phyloP scores from a whole-genome alignment of 1,140 invertebrate genomes.

The Nilaparvata lugens region DNA sequence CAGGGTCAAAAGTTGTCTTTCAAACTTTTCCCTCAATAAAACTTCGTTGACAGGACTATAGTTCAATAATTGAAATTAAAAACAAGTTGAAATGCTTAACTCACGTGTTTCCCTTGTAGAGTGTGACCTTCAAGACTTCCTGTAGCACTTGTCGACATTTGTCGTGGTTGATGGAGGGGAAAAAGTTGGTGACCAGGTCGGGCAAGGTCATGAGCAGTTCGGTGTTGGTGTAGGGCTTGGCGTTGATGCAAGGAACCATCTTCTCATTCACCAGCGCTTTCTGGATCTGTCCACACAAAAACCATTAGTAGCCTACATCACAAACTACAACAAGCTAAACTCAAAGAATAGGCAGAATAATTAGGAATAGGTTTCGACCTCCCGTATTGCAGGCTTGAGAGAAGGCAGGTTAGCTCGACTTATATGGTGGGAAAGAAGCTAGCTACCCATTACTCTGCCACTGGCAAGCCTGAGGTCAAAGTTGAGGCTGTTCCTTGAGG shows the following conservation, averaged over 20 bases:
- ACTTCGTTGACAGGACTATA: neutral
- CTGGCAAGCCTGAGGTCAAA: too few relatives aligned
- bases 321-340: too few relatives aligned
- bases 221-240: constrained; percentile 68
- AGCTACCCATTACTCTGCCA: too few relatives aligned
- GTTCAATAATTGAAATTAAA: neutral
- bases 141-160: constrained; percentile 64
- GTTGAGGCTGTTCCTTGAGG: too few relatives aligned
- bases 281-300: constrained; percentile 46
- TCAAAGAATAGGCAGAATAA: too few relatives aligned
- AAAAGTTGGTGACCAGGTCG: constrained; percentile 70
- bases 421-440: too few relatives aligned
- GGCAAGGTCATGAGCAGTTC: constrained; percentile 73
- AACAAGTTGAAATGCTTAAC: constrained; percentile 29
- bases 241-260: constrained; percentile 75
- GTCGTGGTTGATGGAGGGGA: constrained; percentile 58
- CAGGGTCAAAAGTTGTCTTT: too few relatives aligned
- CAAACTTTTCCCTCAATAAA: too few relatives aligned
- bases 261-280: constrained; percentile 61
- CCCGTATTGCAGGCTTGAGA: too few relatives aligned
- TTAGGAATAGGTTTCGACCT: too few relatives aligned
- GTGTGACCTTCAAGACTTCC: constrained; percentile 63
- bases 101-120: constrained; percentile 74
- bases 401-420: too few relatives aligned
- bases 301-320: too few relatives aligned